These are phyloP conservation scores for Abrostola tripartita DNA, from an alignment of 2,888 invertebrate species.

Conservation along the genomic window DNA sequence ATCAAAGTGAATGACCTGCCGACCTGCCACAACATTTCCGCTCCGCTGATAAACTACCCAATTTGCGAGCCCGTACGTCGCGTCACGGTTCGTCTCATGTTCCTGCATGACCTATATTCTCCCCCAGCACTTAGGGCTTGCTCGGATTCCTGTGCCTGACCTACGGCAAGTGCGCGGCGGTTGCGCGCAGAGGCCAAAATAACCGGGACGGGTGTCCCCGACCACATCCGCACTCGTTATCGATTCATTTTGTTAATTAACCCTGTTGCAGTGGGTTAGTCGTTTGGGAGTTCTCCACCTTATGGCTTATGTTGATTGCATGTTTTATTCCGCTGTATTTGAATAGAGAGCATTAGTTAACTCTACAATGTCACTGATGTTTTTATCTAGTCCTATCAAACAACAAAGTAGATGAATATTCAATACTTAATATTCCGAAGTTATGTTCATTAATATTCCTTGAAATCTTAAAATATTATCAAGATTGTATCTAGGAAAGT, in stretches of 20 bases:
- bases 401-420: neutral
- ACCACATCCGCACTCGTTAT: constrained; percentile 69
- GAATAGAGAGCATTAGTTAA: constrained; percentile 1
- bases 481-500: neutral
- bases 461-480: neutral
- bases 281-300: constrained; percentile 29
- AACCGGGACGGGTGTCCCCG: constrained; percentile 77
- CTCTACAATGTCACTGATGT: constrained; percentile 13
- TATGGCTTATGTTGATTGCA: constrained; percentile 31
- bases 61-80: constrained; percentile 55
- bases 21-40: constrained; percentile 82
- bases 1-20: constrained; percentile 75
- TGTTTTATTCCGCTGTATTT: constrained; percentile 18
- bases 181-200: constrained; percentile 78
- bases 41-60: constrained; percentile 61
- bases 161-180: constrained; percentile 77
- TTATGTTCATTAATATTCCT: no score
- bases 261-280: constrained; percentile 24
- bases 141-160: constrained; percentile 83
- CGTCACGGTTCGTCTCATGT: constrained; percentile 63
- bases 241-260: constrained; percentile 56
- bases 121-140: constrained; percentile 84
- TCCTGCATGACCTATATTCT: constrained; percentile 83
- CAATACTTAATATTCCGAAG: neutral
- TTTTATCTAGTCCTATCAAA: constrained; percentile 8